Percentiles rank a stretch among this genome's conserved stretches.
phyloP scores from a whole-genome alignment of 2,113 vertebrate genomes.

The Oreotragus oreotragus region DNA sequence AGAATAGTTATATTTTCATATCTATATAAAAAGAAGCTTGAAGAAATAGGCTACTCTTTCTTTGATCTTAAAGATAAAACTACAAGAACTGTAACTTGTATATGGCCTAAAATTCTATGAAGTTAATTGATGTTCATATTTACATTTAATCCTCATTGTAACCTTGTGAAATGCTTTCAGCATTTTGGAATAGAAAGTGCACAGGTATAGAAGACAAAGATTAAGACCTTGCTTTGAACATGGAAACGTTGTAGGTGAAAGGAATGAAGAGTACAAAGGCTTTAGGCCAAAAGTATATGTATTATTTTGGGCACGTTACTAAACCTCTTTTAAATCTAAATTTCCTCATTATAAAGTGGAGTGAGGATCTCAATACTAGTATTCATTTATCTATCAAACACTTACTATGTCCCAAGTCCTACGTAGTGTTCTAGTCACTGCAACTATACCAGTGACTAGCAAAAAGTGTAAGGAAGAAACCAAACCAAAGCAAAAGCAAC shows the following conservation, averaged over 20 bases:
- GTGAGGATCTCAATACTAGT: background rate
- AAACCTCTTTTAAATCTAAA: background rate
- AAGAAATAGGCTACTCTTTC: background rate
- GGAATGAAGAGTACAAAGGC: background rate
- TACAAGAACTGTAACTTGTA: background rate
- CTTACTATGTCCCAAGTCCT: background rate
- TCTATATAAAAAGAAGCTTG: constrained; percentile 20
- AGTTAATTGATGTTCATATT: background rate
- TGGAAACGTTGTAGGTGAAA: background rate
- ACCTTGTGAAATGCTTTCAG: background rate
- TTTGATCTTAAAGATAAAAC: constrained; percentile 5
- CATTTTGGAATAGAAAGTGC: background rate
- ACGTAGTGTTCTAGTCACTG: background rate
- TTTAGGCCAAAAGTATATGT: background rate
- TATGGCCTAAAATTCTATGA: background rate
- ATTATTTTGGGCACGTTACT: background rate
- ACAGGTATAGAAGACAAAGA: background rate
- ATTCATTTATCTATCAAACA: background rate
- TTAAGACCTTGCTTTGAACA: background rate
- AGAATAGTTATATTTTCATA: constrained; percentile 19
- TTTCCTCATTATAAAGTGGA: background rate
- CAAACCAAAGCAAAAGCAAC: background rate
- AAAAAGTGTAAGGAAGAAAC: background rate
- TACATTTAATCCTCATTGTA: background rate
- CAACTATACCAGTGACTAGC: background rate